These are phyloP conservation scores for Lampris megalopsis DNA, from an alignment of 2,113 vertebrate genomes.

Conservation along the genomic window DNA sequence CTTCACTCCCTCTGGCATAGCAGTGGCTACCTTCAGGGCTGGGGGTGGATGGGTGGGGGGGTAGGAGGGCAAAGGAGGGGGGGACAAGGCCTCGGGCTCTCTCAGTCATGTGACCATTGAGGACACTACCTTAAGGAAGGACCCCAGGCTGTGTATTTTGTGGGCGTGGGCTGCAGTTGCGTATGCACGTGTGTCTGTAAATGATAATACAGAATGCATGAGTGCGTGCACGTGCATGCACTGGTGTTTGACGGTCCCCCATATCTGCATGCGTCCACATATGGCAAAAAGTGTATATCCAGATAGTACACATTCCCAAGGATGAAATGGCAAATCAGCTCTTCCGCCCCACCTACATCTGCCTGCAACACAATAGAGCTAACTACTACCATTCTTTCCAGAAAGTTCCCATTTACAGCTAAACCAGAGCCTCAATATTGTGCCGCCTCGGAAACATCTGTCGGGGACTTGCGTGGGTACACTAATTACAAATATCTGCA, in stretches of 20 bases:
- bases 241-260: slow-evolving; percentile 1
- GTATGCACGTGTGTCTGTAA: slow-evolving; percentile 24
- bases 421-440: slow-evolving; percentile 74
- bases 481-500: slow-evolving; percentile 84
- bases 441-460: slow-evolving; percentile 78
- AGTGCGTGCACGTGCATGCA: slow-evolving; percentile 17
- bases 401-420: slow-evolving; percentile 76
- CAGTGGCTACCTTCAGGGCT: slow-evolving; percentile 72
- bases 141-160: slow-evolving; percentile 71
- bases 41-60: slow-evolving; percentile 38
- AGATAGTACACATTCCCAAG: slow-evolving; percentile 29
- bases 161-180: slow-evolving; percentile 34
- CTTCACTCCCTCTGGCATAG: slow-evolving; percentile 72
- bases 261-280: background rate
- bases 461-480: slow-evolving; percentile 81
- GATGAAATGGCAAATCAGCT: slow-evolving; percentile 23
- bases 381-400: slow-evolving; percentile 71
- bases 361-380: slow-evolving; percentile 56
- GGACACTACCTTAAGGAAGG: slow-evolving; percentile 70
- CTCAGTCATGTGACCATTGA: slow-evolving; percentile 61
- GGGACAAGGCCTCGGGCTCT: slow-evolving; percentile 58
- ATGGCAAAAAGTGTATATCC: background rate
- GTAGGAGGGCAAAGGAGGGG: slow-evolving; percentile 34
- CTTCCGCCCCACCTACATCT: slow-evolving; percentile 51
- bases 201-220: background rate